Conservation (phyloP, 2,888 invertebrate genomes). For the Tyria jacobaeae region DNA sequence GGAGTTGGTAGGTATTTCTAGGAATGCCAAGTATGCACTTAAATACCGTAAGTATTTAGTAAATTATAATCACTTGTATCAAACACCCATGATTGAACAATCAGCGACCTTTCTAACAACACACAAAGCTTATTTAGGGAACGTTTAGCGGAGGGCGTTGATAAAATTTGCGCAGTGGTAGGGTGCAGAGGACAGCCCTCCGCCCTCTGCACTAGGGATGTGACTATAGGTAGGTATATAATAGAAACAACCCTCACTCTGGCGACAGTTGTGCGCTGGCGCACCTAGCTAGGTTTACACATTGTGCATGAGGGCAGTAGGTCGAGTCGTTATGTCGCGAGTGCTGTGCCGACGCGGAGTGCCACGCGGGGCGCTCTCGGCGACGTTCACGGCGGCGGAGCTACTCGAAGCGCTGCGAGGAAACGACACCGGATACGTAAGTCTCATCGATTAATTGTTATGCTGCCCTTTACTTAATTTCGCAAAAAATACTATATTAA, state of each 20-base stretch:
- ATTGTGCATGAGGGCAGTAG: conserved; percentile 9
- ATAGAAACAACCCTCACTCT: conserved; percentile 17
- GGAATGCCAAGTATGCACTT: no score
- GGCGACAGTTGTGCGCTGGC: conserved; percentile 38
- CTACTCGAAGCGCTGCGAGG: conserved; percentile 56
- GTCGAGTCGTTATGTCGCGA: conserved; percentile 26
- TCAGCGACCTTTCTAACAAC: neutral
- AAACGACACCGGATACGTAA: conserved; percentile 32
- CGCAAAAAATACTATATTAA: no score
- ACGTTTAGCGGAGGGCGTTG: conserved; percentile 61
- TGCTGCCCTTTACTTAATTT: neutral
- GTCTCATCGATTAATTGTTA: conserved; percentile 12
- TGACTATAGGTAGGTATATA: conserved; percentile 36
- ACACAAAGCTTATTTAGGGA: conserved; percentile 60
- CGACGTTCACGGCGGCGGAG: conserved; percentile 54
- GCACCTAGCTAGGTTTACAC: conserved; percentile 12
- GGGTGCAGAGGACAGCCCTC: conserved; percentile 48
- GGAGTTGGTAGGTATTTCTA: no score
- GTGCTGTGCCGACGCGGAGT: conserved; percentile 65
- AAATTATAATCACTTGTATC: no score
- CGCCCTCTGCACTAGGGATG: conserved; percentile 35
- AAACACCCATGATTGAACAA: no score
- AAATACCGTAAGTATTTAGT: no score
- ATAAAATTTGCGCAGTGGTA: conserved; percentile 52
- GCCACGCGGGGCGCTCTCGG: conserved; percentile 60